Conservation (phyloP, 2,113 vertebrate species). For the Oreochromis spilurus region DNA sequence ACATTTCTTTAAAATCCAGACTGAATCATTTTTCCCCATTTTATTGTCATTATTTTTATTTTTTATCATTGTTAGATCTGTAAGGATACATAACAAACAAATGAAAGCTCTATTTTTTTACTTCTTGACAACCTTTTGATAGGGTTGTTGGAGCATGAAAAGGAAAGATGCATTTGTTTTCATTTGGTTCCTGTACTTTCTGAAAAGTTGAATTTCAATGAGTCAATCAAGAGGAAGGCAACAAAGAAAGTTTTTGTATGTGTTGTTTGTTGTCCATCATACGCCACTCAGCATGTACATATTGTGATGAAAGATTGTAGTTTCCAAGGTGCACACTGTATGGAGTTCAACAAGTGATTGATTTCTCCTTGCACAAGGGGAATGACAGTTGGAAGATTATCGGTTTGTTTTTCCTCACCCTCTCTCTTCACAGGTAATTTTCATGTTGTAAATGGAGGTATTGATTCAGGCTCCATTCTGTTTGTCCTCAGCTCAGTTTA, state of each 20-base stretch:
- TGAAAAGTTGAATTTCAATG: not conserved
- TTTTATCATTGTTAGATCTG: not conserved
- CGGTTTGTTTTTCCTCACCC: conserved; percentile 40
- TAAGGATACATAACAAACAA: not conserved
- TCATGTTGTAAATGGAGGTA: conserved; percentile 62
- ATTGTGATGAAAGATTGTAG: conserved; percentile 35
- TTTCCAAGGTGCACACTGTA: conserved; percentile 22
- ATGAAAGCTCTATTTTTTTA: not conserved
- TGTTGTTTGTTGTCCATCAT: not conserved
- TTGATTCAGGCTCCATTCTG: conserved; percentile 36
- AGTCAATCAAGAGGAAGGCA: not conserved
- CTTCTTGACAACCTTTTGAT: not conserved
- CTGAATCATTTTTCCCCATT: not conserved
- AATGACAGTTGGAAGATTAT: conserved; percentile 54
- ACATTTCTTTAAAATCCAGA: not conserved
- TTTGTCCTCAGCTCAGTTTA: conserved; percentile 47
- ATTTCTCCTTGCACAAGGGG: conserved; percentile 32
- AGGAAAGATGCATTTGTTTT: not conserved
- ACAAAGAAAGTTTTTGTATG: not conserved
- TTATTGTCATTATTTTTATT: not conserved
- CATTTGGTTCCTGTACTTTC: not conserved
- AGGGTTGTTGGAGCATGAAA: not conserved
- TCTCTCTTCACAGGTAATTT: conserved; percentile 50
- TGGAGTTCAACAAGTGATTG: conserved; percentile 38
- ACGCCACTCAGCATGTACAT: not conserved